phyloP scores from a whole-genome alignment of 2,113 vertebrate genomes.

The Varanus salvator region DNA sequence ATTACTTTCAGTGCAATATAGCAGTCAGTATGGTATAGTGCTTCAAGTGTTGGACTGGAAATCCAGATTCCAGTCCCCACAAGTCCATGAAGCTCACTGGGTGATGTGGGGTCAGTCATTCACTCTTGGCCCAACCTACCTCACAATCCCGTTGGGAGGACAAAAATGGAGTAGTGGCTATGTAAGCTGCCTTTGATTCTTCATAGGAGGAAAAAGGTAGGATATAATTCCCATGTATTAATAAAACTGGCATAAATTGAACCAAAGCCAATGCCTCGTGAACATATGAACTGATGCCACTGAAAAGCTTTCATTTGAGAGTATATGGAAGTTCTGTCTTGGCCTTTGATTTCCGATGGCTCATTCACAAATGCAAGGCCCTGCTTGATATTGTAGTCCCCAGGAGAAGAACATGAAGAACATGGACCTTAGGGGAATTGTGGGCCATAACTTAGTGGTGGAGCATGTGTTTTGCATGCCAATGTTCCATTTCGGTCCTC shows the following conservation, averaged over 20 bases:
- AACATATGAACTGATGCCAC: background rate
- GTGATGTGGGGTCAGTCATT: too few relatives aligned
- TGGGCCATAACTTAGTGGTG: background rate
- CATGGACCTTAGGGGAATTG: background rate
- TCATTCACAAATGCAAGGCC: background rate
- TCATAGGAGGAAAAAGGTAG: too few relatives aligned
- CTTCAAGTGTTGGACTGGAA: too few relatives aligned
- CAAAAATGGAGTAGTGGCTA: too few relatives aligned
- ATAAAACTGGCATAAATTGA: background rate
- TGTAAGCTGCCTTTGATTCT: too few relatives aligned
- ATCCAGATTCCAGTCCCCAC: too few relatives aligned
- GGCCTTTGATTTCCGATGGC: background rate
- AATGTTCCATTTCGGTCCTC: background rate
- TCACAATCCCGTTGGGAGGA: too few relatives aligned
- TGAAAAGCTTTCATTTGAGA: background rate
- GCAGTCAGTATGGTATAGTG: too few relatives aligned
- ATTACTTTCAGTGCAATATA: too few relatives aligned
- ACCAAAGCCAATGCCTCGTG: background rate
- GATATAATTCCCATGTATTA: too few relatives aligned
- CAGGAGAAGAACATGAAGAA: background rate
- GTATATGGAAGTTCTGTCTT: background rate
- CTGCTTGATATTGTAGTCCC: background rate
- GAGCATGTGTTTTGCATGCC: background rate
- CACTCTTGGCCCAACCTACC: too few relatives aligned
- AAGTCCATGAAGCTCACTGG: too few relatives aligned